A percentile compares a stretch with the other conserved stretches of the same genome.
These are phyloP conservation scores for Orientallactaga sibirica DNA, from an alignment of 2,797 vertebrate genomes.

Conservation along the genomic window DNA sequence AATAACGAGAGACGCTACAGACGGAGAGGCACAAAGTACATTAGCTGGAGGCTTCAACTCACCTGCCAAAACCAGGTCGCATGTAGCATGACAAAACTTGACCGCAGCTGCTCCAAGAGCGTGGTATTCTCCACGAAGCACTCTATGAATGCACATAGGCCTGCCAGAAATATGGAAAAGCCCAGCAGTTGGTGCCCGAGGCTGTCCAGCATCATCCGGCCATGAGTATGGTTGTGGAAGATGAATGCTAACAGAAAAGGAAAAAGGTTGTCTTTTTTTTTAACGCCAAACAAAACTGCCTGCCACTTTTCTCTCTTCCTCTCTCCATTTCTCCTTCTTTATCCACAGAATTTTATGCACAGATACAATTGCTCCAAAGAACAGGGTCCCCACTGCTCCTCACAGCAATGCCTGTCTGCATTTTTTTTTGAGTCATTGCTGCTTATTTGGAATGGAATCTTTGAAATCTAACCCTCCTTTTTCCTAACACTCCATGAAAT, in stretches of 20 bases:
- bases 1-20: not conserved
- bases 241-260: constrained; percentile 91
- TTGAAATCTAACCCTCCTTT: not conserved
- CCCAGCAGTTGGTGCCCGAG: constrained; percentile 94
- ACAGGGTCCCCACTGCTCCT: not conserved
- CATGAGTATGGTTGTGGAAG: constrained; percentile 96
- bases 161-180: constrained; percentile 90
- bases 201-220: constrained; percentile 93
- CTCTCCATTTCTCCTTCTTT: not conserved
- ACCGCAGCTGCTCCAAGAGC: constrained; percentile 93
- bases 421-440: not conserved
- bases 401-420: not conserved
- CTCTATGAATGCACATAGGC: constrained; percentile 92
- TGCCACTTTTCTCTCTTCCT: not conserved
- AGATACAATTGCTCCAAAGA: not conserved
- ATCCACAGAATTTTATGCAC: not conserved
- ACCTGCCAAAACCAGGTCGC: constrained; percentile 99
- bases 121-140: constrained; percentile 93
- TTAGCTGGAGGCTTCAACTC: constrained; percentile 65
- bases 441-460: not conserved
- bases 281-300: too few species aligned
- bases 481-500: not conserved
- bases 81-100: constrained; percentile 93
- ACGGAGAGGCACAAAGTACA: not conserved
- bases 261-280: not conserved